Percentiles rank a stretch among this genome's conserved stretches.
phyloP scores from a whole-genome alignment of 1,140 invertebrate genomes.

The Charaxes varanes region DNA sequence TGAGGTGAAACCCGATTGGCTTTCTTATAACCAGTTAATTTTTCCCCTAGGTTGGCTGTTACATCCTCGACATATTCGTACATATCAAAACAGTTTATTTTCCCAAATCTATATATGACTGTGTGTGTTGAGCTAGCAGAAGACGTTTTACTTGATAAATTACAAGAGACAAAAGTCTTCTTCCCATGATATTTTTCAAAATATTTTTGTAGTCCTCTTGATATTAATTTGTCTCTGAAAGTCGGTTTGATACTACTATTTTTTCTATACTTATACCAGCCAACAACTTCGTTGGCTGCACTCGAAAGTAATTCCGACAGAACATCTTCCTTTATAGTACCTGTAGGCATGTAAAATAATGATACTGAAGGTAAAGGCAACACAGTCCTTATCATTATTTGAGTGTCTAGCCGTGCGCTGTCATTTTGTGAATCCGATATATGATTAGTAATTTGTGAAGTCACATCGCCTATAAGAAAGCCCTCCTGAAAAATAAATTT shows the following conservation, averaged over 20 bases:
- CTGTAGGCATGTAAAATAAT: slow-evolving; percentile 73
- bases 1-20: slow-evolving; percentile 37
- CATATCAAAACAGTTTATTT: slow-evolving; percentile 65
- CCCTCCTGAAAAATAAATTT: slow-evolving; percentile 75
- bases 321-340: slow-evolving; percentile 72
- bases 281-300: slow-evolving; percentile 74
- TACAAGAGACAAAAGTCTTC: slow-evolving; percentile 73
- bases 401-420: slow-evolving; percentile 72
- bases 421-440: slow-evolving; percentile 79
- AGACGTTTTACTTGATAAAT: slow-evolving; percentile 66
- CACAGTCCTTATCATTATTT: slow-evolving; percentile 76
- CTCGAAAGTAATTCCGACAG: slow-evolving; percentile 69
- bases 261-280: slow-evolving; percentile 78
- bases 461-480: slow-evolving; percentile 77
- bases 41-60: slow-evolving; percentile 68
- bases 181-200: slow-evolving; percentile 66
- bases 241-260: slow-evolving; percentile 69
- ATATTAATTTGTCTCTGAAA: slow-evolving; percentile 75
- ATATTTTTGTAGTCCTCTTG: slow-evolving; percentile 74
- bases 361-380: slow-evolving; percentile 73
- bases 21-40: slow-evolving; percentile 59
- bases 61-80: slow-evolving; percentile 67
- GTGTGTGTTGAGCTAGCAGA: slow-evolving; percentile 73
- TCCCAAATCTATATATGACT: slow-evolving; percentile 74
- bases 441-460: slow-evolving; percentile 76